Evolutionary conservation across 2,797 vertebrate genomes (phyloP), one percentile per base, ranked within the genome.

Genomic region (Artibeus lituratus): DNA sequence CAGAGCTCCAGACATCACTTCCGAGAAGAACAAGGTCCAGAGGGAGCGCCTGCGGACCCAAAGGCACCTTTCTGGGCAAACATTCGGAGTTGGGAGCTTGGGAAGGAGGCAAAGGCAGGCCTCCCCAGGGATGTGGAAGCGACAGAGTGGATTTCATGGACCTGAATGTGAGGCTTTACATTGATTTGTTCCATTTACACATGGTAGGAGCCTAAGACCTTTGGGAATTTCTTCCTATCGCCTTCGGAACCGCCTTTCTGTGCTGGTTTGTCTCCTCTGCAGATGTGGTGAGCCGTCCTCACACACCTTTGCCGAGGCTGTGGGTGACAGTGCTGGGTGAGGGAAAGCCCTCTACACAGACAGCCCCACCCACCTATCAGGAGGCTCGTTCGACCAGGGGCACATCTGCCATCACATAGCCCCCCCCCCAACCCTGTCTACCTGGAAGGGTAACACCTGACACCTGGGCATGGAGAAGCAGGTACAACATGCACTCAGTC

Each of bases 171-270:
- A 86, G 32, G 14, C 32, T 19, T 29, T n/a, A 57, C 24, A 0
- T n/a, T 7, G 26, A 9, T n/a, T 26, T 62, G 32, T 51, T 39
- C 47, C 0, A 0, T 0, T 10, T n/a, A 15, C 0, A 26, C 14
- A 37, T 55, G 57, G 65, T 2, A 22, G 67, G 29, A 80, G 22
- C n/a, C 57, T 26, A 22, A 35, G 62, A 26, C 26, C 59, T 51
- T 35, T 11, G 9, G 10, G 37, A 10, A 26, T 90, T 53, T 73
- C 57, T 21, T 55, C 44, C 35, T 21, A 19, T 29, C 47, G 4
- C 44, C 69, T 49, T 21, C 0, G 65, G 74, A 35, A 44, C 18
- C 16, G 49, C 21, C 82, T 76, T 44, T n/a, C 87, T 53, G 1
- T 57, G 22, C 39, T 22, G 70, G 53, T 7, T 70, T 29, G 32